These are phyloP conservation scores for Ictalurus punctatus DNA, from an alignment of 2,113 vertebrate genomes.

Conservation along the genomic window DNA sequence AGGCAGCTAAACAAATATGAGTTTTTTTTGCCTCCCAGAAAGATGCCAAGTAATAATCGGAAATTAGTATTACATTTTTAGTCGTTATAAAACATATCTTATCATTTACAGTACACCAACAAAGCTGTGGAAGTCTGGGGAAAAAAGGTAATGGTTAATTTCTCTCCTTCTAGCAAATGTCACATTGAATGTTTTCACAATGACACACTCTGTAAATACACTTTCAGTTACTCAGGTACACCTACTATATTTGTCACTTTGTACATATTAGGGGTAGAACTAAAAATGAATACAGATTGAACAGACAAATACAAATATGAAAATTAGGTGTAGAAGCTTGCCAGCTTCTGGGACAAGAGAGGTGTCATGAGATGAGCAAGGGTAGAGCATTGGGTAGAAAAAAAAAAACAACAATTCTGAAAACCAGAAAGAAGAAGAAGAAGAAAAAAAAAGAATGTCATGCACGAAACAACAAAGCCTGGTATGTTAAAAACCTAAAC, in stretches of 20 bases:
- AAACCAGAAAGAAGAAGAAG: too few relatives aligned
- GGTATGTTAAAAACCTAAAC: too few relatives aligned
- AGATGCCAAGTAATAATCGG: neutral
- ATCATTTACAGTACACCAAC: neutral
- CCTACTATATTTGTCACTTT: neutral
- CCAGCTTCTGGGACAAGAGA: too few relatives aligned
- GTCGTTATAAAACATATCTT: neutral
- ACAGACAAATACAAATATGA: neutral
- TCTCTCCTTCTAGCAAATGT: neutral
- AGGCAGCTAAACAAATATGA: constrained; percentile 19
- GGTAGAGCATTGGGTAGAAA: too few relatives aligned
- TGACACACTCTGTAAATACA: neutral
- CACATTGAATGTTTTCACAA: neutral
- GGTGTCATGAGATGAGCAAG: too few relatives aligned
- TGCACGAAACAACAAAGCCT: too few relatives aligned
- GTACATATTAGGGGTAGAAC: neutral
- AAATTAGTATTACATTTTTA: neutral
- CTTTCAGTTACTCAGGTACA: neutral
- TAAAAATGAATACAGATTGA: neutral
- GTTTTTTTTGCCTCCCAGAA: neutral
- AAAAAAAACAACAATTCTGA: too few relatives aligned
- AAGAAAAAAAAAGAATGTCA: too few relatives aligned
- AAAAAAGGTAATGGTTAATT: neutral
- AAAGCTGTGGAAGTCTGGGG: neutral
- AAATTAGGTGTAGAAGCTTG: neutral